Conservation (phyloP, 2,888 invertebrate genomes). For the Elysia crispata region DNA sequence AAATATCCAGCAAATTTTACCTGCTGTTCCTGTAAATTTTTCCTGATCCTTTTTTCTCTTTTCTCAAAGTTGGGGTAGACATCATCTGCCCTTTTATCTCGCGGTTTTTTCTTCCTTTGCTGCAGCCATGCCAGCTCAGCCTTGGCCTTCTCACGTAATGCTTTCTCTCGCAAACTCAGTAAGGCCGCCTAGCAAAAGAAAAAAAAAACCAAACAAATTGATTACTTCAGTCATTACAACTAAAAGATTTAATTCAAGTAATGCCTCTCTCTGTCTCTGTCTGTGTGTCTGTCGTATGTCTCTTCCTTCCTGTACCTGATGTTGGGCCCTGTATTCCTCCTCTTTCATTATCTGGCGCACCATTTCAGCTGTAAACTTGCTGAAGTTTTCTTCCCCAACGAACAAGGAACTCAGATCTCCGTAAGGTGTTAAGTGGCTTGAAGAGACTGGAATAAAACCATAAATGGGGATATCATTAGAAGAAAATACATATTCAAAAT, state of each 20-base stretch:
- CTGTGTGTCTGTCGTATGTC: too few species aligned
- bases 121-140: constrained; percentile 83
- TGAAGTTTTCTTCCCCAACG: constrained; percentile 74
- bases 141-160: constrained; percentile 83
- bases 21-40: constrained; percentile 83
- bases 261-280: too few species aligned
- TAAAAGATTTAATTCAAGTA: too few species aligned
- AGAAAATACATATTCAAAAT: not conserved
- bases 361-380: constrained; percentile 76
- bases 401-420: constrained; percentile 61
- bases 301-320: constrained; percentile 73
- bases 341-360: constrained; percentile 80
- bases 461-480: too few species aligned
- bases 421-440: constrained; percentile 28
- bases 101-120: constrained; percentile 82
- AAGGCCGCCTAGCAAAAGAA: constrained; percentile 80
- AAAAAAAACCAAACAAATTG: too few species aligned
- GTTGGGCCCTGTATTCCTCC: constrained; percentile 83
- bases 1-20: constrained; percentile 48
- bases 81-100: constrained; percentile 81
- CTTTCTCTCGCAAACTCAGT: constrained; percentile 84
- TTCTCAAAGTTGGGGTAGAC: constrained; percentile 81
- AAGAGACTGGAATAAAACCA: constrained; percentile 14
- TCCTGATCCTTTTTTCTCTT: constrained; percentile 83
- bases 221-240: too few species aligned